Conservation (phyloP, 2,113 vertebrate species). For the Labeo catla region DNA sequence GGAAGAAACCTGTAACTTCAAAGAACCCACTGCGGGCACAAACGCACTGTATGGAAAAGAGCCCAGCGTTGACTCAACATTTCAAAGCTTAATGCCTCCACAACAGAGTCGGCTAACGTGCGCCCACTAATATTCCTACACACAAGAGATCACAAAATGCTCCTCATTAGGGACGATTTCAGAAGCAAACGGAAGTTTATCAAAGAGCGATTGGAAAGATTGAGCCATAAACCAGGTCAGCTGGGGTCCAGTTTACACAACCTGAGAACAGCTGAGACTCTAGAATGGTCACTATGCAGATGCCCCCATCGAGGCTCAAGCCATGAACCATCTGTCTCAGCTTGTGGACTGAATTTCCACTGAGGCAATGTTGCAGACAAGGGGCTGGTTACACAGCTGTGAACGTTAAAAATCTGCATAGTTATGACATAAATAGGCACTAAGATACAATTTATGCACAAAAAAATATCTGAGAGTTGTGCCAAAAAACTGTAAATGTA, state of each 20-base stretch:
- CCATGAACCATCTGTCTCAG: constrained; percentile 15
- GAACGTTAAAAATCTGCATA: neutral
- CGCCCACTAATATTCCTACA: constrained; percentile 32
- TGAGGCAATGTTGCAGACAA: constrained; percentile 1
- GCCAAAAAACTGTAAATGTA: neutral
- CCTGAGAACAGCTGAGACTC: constrained; percentile 29
- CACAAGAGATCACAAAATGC: constrained; percentile 33
- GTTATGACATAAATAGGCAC: neutral
- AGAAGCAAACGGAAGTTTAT: neutral
- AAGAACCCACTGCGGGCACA: constrained; percentile 47
- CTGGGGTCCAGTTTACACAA: constrained; percentile 5
- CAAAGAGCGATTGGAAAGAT: neutral
- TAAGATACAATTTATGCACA: neutral
- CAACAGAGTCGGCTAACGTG: constrained; percentile 41
- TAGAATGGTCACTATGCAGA: constrained; percentile 45
- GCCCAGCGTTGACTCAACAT: constrained; percentile 43
- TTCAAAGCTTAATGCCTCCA: constrained; percentile 63
- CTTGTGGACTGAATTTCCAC: constrained; percentile 49
- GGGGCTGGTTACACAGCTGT: neutral
- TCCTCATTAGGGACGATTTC: neutral
- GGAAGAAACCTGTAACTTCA: constrained; percentile 55
- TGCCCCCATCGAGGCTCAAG: constrained; percentile 33
- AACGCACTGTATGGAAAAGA: constrained; percentile 43
- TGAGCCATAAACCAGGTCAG: neutral
- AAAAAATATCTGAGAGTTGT: neutral